Base-by-base conservation (phyloP, 2,888 invertebrate genomes). In the Biston betularia region DNA sequence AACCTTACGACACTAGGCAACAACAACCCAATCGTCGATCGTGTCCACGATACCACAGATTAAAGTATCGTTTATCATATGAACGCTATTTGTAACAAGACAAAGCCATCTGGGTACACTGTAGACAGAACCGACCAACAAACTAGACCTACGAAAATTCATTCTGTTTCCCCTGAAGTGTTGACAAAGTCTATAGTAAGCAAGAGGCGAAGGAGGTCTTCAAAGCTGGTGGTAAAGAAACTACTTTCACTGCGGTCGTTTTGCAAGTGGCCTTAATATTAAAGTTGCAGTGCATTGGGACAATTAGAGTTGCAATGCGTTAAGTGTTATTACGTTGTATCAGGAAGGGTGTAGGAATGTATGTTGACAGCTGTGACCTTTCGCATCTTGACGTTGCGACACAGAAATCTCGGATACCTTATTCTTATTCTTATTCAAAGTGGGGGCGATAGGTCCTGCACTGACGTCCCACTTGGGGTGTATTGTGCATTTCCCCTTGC, bases 181-280 rank as follows among this genome's bases (percentile, higher is more conserved):
- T 42, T 9, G 2, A 40, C 24, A 6, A 34, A 15, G 33, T 46
- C 34, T 42, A 40, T 9, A 49, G 15, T n/a, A 0, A 48, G 42
- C 15, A 65, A 59, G 68, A 50, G 65, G 73, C n/a, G 68, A 24
- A 68, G 74, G 10, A 72, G 77, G 71, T 71, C 76, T 52, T 6
- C 5, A n/a, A 45, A 24, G 35, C 69, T 83, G 85, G 86, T 73
- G 62, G 38, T 45, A 15, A 70, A 75, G 76, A 82, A 65, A 84
- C 86, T 86, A 88, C 88, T 88, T 88, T 88, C 88, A 87, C 88
- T 82, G 69, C 60, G 59, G 54, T 75, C 75, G 79, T 88, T 88
- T 88, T 85, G 88, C 86, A 89, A 88, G 68, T 81, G 86, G 80
- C 87, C 88, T 88, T 86, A 88, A 83, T 84, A 78, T 80, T 69